Evolutionary conservation across 2,888 invertebrate genomes (phyloP).

Genomic region (Sialis fuliginosa): DNA sequence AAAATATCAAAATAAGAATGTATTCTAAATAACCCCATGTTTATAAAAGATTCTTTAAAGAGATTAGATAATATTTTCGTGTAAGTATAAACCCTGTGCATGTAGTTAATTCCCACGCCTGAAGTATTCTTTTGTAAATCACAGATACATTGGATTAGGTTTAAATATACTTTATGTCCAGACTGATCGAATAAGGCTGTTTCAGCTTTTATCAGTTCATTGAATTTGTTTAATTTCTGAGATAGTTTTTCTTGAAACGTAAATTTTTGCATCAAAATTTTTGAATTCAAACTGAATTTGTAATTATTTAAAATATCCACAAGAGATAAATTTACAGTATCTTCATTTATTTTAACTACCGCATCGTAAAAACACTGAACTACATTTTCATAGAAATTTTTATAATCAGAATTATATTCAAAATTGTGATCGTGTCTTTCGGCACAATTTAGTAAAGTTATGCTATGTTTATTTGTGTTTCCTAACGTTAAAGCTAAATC

Average conservation of each 20-base stretch:
- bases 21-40: conserved; percentile 19
- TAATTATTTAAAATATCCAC: conserved; percentile 16
- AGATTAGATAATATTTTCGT: conserved; percentile 36
- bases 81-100: conserved; percentile 37
- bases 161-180: conserved; percentile 22
- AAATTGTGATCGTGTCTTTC: conserved; percentile 12
- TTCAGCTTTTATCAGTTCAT: not conserved
- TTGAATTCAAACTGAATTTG: conserved; percentile 14
- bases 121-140: conserved; percentile 19
- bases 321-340: conserved; percentile 11
- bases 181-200: conserved; percentile 24
- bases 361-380: conserved; percentile 14
- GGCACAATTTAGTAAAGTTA: conserved; percentile 15
- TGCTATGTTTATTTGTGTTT: conserved; percentile 16
- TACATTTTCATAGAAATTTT: conserved; percentile 17
- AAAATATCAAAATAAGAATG: conserved; percentile 32
- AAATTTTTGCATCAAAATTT: conserved; percentile 11
- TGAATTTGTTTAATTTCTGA: conserved; percentile 18
- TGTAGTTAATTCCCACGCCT: conserved; percentile 21
- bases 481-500: conserved; percentile 19
- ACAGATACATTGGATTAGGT: conserved; percentile 9
- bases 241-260: not conserved
- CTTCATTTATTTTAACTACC: conserved; percentile 8
- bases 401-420: conserved; percentile 13
- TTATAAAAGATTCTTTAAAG: conserved; percentile 18